Evolutionary conservation across 1,140 invertebrate species (phyloP), one percentile per base, ranked within the genome.

Genomic region (Drosophila truncata): DNA sequence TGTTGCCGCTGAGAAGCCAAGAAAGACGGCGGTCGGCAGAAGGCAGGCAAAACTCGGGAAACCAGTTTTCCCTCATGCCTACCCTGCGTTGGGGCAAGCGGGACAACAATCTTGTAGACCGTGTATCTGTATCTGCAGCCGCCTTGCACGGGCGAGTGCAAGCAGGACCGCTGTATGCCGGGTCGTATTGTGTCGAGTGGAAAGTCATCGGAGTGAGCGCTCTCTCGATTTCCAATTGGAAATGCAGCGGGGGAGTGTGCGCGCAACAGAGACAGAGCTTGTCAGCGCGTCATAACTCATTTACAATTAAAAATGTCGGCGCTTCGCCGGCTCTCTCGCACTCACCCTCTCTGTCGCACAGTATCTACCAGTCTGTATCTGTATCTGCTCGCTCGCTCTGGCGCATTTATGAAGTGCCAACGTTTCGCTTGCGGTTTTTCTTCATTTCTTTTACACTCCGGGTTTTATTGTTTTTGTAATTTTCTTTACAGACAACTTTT

Each of bases 241-340:
- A 55, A 64, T 61, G 47, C 35, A 76, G 72, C 50, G 64, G 63
- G 70, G 78, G 65, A 54, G 67, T 64, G 42, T 27, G 39, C 33
- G 64, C 55, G 74, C 58, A 80, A 65, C 65, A 63, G 64, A 88
- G 84, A 88, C 64, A 58, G 54, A 50, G 59, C 49, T 47, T 57
- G 60, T 73, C 62, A 61, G 69, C 55, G 83, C 79, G 82, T 91
- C 78, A 92, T 92, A 92, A 92, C 83, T 92, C 91, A 91, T 92
- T 91, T 91, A 91, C 91, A 92, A 92, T 92, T 92, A 92, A 92
- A 92, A 92, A 92, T 92, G 91, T 92, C 91, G 91, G 91, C 91
- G 88, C 82, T 81, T 64, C 47, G 76, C 62, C 35, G 31, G 41
- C 59, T 64, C 57, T 57, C 49, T 75, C 59, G 57, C 69, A 42